Conservation (phyloP, 2,888 invertebrate genomes). For the Eutolmus rufibarbis region DNA sequence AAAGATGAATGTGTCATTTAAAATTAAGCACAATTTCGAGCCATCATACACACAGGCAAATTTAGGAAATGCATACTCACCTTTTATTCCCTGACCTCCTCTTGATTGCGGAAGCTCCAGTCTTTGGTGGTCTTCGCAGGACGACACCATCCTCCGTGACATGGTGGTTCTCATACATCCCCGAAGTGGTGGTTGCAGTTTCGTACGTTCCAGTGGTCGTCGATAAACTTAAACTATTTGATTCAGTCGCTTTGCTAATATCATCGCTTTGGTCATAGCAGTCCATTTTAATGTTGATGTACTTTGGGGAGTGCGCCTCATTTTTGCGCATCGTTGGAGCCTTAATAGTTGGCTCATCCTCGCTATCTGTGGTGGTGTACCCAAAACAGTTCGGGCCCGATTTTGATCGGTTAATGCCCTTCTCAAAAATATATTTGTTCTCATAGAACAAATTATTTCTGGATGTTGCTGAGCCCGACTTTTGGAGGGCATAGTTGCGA, state of each 20-base stretch:
- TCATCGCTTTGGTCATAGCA: slow-evolving; percentile 59
- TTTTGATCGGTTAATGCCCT: slow-evolving; percentile 62
- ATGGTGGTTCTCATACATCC: slow-evolving; percentile 44
- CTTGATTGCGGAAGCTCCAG: slow-evolving; percentile 74
- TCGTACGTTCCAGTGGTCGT: background rate
- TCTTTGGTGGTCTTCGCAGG: slow-evolving; percentile 64
- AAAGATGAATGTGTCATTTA: no score
- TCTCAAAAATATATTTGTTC: slow-evolving; percentile 56
- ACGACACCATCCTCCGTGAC: slow-evolving; percentile 66
- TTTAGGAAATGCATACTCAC: slow-evolving; percentile 51
- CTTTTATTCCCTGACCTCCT: slow-evolving; percentile 73
- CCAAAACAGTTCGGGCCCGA: slow-evolving; percentile 62
- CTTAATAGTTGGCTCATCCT: slow-evolving; percentile 57
- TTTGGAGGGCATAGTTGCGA: slow-evolving; percentile 56
- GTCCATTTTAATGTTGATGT: slow-evolving; percentile 61
- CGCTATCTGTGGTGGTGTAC: slow-evolving; percentile 58
- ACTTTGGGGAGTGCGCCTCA: slow-evolving; percentile 53
- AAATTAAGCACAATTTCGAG: no score
- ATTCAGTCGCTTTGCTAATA: slow-evolving; percentile 53
- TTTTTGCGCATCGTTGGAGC: slow-evolving; percentile 59
- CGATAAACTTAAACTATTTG: slow-evolving; percentile 43
- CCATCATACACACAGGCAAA: background rate
- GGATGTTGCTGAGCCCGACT: slow-evolving; percentile 58
- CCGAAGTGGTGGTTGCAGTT: background rate
- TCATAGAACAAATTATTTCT: slow-evolving; percentile 51